Base-by-base conservation (phyloP, 2,113 vertebrate species). In the Micronycteris hirsuta region DNA sequence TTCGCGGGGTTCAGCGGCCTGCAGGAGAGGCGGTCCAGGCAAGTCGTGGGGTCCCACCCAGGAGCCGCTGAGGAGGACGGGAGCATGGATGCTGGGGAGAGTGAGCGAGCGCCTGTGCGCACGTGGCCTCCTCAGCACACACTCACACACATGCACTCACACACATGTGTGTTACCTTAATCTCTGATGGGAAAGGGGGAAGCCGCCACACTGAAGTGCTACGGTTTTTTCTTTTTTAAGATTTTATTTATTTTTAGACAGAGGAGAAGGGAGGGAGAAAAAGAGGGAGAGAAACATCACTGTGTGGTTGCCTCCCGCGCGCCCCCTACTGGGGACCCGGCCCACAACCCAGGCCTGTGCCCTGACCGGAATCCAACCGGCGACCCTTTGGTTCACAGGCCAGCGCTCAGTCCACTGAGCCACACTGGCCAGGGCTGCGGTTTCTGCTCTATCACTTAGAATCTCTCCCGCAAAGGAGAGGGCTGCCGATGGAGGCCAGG, bases 1-100 rank as follows among this genome's bases (percentile, higher is more conserved):
- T 99, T 99, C 0, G 99, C 99, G 0, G 99, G 99, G 54, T 99
- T 99, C 98, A 99, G 99, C 52, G 99, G 99, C 11, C 99, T 99
- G 45, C 99, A 99, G 97, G 99, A 99, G 88, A 98, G 99, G 38
- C 98, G 99, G 92, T 99, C 99, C 95, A 99, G 99, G 99, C 99
- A 98, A 99, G 98, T 98, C 17, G 14, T 5, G 61, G 61, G 13
- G 74, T 76, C 33, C 82, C 45, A 77, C 28, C 36, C 14, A 12
- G 82, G 49, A 12, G 45, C n/a, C 22, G 65, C 47, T 13, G 11
- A 41, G 47, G 24, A 61, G 56, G 86, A 28, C 6, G 9, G 0
- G 2, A 43, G 71, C 33, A 26, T 7, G 16, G 36, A 8, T 13
- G 19, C n/a, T 22, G 61, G 65, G n/a, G 22, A 49, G 13, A 5